Evolutionary conservation across 2,797 vertebrate genomes (phyloP).

Genomic region (Loris lydekkerianus): DNA sequence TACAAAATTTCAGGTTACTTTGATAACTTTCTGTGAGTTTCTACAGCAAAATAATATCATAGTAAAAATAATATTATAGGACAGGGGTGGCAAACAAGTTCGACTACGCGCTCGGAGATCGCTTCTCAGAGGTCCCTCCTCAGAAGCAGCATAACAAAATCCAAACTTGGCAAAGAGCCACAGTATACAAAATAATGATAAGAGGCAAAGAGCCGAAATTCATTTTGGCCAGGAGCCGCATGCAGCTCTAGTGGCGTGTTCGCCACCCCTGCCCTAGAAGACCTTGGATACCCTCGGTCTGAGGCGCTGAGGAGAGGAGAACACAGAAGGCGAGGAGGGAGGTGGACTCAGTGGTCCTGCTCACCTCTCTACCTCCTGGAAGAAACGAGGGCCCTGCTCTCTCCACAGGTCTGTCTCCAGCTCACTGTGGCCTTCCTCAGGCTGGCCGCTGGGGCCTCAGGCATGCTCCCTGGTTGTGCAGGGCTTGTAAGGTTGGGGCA

Average conservation of each 20-base stretch:
- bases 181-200: no score
- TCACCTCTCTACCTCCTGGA: background rate
- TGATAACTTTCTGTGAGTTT: background rate
- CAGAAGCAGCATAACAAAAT: no score
- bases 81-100: background rate
- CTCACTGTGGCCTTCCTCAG: background rate
- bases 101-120: no score
- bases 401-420: background rate
- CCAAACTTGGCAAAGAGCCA: no score
- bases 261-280: background rate
- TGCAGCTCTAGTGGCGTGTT: no score
- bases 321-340: background rate
- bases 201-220: no score
- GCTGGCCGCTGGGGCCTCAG: background rate
- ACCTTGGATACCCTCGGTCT: background rate
- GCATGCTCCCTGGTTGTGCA: background rate
- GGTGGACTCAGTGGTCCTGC: background rate
- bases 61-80: conserved; percentile 3
- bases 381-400: background rate
- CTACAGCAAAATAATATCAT: background rate
- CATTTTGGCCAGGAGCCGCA: no score
- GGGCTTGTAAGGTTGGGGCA: background rate
- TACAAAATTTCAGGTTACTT: background rate
- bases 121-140: no score
- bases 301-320: background rate